Evolutionary conservation across 2,113 vertebrate genomes (phyloP).

Genomic region (Prolemur simus): DNA sequence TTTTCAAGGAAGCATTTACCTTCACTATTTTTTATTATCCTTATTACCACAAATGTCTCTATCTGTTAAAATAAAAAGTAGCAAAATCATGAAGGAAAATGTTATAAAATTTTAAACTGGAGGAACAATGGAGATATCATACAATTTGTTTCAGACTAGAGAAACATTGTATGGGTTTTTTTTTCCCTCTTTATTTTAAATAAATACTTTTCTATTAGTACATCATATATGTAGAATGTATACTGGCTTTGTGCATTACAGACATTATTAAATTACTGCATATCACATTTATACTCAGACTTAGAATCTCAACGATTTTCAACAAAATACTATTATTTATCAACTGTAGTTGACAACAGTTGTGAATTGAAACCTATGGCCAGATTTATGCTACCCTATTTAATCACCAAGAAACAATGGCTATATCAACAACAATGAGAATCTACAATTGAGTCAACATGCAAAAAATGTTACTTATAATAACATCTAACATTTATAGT

Average conservation of each 20-base stretch:
- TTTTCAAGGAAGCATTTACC: slow-evolving; percentile 27
- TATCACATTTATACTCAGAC: neutral
- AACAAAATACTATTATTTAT: neutral
- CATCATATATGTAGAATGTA: neutral
- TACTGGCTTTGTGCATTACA: neutral
- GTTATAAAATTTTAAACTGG: neutral
- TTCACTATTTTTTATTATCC: neutral
- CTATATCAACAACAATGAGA: neutral
- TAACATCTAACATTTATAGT: neutral
- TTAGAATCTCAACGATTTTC: neutral
- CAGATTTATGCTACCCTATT: neutral
- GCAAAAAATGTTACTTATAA: neutral
- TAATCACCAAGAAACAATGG: neutral
- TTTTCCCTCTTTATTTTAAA: neutral
- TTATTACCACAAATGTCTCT: slow-evolving; percentile 33
- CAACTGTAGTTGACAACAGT: neutral
- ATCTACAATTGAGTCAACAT: neutral
- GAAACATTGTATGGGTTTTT: neutral
- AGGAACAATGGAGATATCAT: neutral
- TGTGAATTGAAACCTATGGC: neutral
- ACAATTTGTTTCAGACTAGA: neutral
- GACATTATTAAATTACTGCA: neutral
- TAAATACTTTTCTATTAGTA: neutral
- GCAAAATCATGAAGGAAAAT: neutral
- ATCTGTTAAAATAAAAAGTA: neutral